Base-by-base conservation (phyloP, 1,140 invertebrate species). In the Leguminivora glycinivorella region DNA sequence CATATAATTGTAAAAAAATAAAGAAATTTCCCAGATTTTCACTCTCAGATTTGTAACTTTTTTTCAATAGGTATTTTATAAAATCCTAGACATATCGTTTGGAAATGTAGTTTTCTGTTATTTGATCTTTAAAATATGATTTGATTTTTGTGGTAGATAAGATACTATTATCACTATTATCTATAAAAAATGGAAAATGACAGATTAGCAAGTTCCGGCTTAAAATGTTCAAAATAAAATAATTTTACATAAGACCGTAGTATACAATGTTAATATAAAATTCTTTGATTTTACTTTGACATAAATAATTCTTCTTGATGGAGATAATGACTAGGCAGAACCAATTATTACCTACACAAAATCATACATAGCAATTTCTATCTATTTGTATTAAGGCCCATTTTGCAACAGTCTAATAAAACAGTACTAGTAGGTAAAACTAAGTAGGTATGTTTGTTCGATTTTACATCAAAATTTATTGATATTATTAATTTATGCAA, bases 401-500 rank as follows among this genome's bases (percentile, higher is more conserved):
- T 63, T 63, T 6, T 63, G n/a, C 58, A 31, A 43, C 17, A 52
- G 26, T 63, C 31, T 14, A 26, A 31, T 29, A 17, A 3, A n/a
- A n/a, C n/a, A 29, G 6, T 9, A 60, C 24, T n/a, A 63, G 58
- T 31, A 63, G 24, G 47, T 52, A 63, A 29, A 63, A 60, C 26
- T 25, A 58, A 31, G n/a, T n/a, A n/a, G n/a, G n/a, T n/a, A 63
- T 29, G 58, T 29, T 31, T n/a, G 58, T 63, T 6, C 25, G 58
- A 63, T 63, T 31, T n/a, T 26, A 14, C 58, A 19, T 34, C 17
- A 17, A 29, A 63, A 63, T 19, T 34, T 63, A 63, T 63, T 63
- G 29, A 34, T n/a, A 63, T 63, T 29, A 63, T 63, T 63, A 29
- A 63, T 63, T 63, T 63, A 63, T n/a, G n/a, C 25, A 29, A 14